Percentiles rank a stretch among this genome's conserved stretches.
Evolutionary conservation across 2,888 invertebrate genomes (phyloP).

Genomic region (Hesperia comma): DNA sequence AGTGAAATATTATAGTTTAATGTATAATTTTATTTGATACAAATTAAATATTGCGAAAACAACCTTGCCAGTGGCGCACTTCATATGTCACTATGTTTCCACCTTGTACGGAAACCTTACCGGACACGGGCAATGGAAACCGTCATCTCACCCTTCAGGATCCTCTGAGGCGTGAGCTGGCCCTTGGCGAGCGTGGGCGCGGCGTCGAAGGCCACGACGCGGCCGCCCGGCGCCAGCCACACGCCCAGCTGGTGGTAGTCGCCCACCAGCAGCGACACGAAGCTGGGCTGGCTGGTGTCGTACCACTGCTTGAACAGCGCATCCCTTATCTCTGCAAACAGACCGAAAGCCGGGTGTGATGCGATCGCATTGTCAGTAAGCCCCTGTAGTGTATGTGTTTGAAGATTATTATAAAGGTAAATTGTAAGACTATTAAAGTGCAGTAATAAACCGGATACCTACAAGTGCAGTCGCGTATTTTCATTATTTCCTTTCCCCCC

Average conservation of each 20-base stretch:
- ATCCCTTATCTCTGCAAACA: constrained; percentile 69
- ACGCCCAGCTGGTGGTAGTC: constrained; percentile 77
- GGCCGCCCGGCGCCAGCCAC: constrained; percentile 71
- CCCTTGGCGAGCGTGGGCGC: constrained; percentile 69
- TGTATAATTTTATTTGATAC: too few species aligned
- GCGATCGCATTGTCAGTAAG: not conserved
- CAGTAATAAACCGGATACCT: too few species aligned
- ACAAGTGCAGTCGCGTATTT: not conserved
- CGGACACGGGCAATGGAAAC: too few species aligned
- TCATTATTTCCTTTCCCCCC: too few species aligned
- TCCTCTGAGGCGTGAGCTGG: constrained; percentile 62
- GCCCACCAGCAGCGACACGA: constrained; percentile 61
- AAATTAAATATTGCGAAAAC: too few species aligned
- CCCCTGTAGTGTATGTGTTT: too few species aligned
- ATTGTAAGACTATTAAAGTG: too few species aligned
- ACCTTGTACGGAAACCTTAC: too few species aligned
- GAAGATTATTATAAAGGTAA: too few species aligned
- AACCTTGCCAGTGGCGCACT: too few species aligned
- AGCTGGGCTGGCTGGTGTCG: constrained; percentile 61
- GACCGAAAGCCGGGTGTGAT: not conserved
- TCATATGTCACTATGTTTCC: too few species aligned
- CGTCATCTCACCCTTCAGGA: constrained; percentile 60
- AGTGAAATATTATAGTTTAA: too few species aligned
- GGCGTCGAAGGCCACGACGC: constrained; percentile 73
- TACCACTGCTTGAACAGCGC: constrained; percentile 69